Percentiles rank a stretch among this genome's conserved stretches.
These are phyloP conservation scores for Magallana gigas DNA, from an alignment of 1,140 invertebrate genomes.

Conservation along the genomic window DNA sequence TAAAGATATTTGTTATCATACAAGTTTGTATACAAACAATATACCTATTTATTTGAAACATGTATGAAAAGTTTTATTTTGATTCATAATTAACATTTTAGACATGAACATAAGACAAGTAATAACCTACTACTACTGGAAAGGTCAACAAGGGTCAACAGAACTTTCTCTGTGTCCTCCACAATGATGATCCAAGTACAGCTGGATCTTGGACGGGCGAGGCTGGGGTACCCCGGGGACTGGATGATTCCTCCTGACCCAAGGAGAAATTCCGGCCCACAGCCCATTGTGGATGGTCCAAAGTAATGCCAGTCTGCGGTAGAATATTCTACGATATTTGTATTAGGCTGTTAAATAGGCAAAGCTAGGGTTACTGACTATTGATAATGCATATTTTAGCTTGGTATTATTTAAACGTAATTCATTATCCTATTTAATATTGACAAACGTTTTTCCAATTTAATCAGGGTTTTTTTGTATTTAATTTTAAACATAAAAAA, in stretches of 20 bases:
- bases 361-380: neutral
- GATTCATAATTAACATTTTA: too few relatives aligned
- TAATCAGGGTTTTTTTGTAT: too few relatives aligned
- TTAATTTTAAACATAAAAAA: too few relatives aligned
- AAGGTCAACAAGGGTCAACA: conserved; percentile 78
- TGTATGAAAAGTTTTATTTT: too few relatives aligned
- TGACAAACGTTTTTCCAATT: too few relatives aligned
- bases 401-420: too few relatives aligned
- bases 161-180: conserved; percentile 76
- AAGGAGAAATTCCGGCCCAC: conserved; percentile 74
- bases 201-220: conserved; percentile 73
- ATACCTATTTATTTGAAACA: too few relatives aligned
- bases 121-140: conserved; percentile 45
- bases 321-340: conserved; percentile 8
- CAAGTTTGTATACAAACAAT: too few relatives aligned
- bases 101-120: neutral
- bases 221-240: conserved; percentile 77
- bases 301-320: conserved; percentile 72
- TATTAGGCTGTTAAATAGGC: neutral
- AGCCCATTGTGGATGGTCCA: conserved; percentile 73
- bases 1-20: too few relatives aligned
- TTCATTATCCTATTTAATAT: too few relatives aligned
- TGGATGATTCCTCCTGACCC: conserved; percentile 79
- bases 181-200: conserved; percentile 80
- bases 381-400: too few relatives aligned